Evolutionary conservation across 1,140 invertebrate genomes (phyloP), one percentile per base, ranked within the genome.

Genomic region (Oryzaephilus surinamensis): DNA sequence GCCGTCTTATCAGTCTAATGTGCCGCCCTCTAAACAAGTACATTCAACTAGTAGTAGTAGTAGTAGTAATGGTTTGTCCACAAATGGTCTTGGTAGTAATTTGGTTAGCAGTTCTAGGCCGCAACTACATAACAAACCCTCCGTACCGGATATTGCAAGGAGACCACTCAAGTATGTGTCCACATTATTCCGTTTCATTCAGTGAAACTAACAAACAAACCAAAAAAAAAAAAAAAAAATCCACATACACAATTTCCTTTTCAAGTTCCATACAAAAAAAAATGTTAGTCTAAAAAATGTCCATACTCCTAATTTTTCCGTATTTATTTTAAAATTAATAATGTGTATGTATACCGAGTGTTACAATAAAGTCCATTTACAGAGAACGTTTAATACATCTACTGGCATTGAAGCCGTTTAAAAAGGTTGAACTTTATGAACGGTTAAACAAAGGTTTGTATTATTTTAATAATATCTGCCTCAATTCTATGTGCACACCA

Each of bases 301-400:
- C n/a, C n/a, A n/a, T n/a, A n/a, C n/a, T n/a, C n/a, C n/a, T n/a
- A n/a, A n/a, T n/a, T n/a, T n/a, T n/a, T n/a, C n/a, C n/a, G n/a
- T n/a, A n/a, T n/a, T n/a, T n/a, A n/a, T n/a, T n/a, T n/a, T n/a
- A n/a, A n/a, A n/a, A n/a, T n/a, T n/a, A n/a, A n/a, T n/a, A n/a
- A n/a, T n/a, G n/a, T n/a, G n/a, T n/a, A n/a, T n/a, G n/a, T n/a
- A n/a, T n/a, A n/a, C n/a, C n/a, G n/a, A n/a, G n/a, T n/a, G n/a
- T n/a, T 31, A 31, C 19, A 31, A 17, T 31, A 11, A 34, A 48
- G 26, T 46, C n/a, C 26, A 38, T 55, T 52, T 68, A 50, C 68
- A 89, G 85, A 62, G 90, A 94, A 66, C 76, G 90, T 58, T 75
- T 96, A 49, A 90, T 95, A 60, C 92, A 96, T 65, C 70, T 94